phyloP scores from a whole-genome alignment of 1,140 invertebrate genomes.

The Conopomorpha cramerella region DNA sequence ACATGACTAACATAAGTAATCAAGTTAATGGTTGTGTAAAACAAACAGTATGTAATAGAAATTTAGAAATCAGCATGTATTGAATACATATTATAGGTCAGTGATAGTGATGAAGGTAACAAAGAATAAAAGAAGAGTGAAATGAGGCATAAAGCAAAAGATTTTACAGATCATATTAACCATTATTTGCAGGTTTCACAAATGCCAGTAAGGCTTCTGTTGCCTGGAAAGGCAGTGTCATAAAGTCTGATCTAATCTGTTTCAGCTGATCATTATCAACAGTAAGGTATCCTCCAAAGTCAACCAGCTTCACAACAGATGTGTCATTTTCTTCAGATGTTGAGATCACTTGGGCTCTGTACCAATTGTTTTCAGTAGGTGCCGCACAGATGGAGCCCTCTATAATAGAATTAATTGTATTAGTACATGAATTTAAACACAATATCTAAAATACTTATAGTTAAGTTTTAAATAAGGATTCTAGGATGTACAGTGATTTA shows the following conservation, averaged over 20 bases:
- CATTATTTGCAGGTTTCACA: conserved; percentile 79
- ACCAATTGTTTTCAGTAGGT: conserved; percentile 83
- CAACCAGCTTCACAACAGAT: conserved; percentile 87
- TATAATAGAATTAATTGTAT: too few species aligned
- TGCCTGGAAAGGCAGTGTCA: conserved; percentile 93
- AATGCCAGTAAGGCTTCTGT: conserved; percentile 91
- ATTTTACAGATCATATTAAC: conserved; percentile 16
- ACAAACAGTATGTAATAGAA: too few species aligned
- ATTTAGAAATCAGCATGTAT: conserved; percentile 1
- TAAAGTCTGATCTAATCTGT: conserved; percentile 91
- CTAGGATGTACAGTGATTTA: too few species aligned
- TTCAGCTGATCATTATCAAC: conserved; percentile 76
- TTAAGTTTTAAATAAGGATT: too few species aligned
- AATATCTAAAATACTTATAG: too few species aligned
- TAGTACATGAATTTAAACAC: too few species aligned
- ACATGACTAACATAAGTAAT: too few species aligned
- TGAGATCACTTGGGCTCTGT: conserved; percentile 81
- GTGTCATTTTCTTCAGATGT: conserved; percentile 68
- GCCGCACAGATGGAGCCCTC: conserved; percentile 88
- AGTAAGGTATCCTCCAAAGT: conserved; percentile 89
- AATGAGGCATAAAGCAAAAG: neutral
- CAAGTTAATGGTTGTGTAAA: too few species aligned
- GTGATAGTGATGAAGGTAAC: neutral
- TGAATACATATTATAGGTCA: too few species aligned
- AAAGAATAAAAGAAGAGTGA: conserved; percentile 1